phyloP scores from a whole-genome alignment of 2,113 vertebrate genomes.

The Phalacrocorax brasilianus region DNA sequence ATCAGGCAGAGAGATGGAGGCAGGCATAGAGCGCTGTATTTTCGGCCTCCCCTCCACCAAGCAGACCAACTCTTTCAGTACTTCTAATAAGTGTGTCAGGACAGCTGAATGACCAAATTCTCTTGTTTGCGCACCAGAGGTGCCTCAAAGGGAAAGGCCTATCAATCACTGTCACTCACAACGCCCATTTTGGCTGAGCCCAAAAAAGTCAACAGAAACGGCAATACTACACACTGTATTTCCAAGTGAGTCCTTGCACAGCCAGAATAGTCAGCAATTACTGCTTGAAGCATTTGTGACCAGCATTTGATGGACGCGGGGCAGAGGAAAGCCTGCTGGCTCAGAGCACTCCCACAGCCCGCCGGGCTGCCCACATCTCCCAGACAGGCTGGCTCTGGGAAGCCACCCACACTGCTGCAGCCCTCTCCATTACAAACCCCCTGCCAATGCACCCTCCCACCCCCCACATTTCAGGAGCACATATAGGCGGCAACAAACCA shows the following conservation, averaged over 20 bases:
- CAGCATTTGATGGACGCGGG: accelerated
- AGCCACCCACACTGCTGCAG: neutral
- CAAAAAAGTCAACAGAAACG: neutral
- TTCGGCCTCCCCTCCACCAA: neutral
- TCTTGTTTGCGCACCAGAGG: neutral
- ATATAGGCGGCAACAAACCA: accelerated
- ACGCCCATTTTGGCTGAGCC: neutral
- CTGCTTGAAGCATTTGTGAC: neutral
- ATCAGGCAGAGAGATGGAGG: accelerated
- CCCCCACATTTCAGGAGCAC: neutral
- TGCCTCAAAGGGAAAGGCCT: neutral
- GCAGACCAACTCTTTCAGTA: accelerated
- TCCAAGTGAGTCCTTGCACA: accelerated
- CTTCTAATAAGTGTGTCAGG: neutral
- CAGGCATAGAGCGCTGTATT: neutral
- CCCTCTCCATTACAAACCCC: neutral
- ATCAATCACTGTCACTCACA: neutral
- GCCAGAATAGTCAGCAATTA: neutral
- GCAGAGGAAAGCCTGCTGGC: neutral
- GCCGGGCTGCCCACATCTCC: neutral
- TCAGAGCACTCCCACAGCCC: accelerated
- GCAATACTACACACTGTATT: neutral
- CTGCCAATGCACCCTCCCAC: neutral
- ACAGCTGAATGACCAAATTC: neutral
- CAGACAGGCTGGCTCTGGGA: neutral